Conservation (phyloP, 2,888 invertebrate genomes). For the Ceratothoa steindachneri region DNA sequence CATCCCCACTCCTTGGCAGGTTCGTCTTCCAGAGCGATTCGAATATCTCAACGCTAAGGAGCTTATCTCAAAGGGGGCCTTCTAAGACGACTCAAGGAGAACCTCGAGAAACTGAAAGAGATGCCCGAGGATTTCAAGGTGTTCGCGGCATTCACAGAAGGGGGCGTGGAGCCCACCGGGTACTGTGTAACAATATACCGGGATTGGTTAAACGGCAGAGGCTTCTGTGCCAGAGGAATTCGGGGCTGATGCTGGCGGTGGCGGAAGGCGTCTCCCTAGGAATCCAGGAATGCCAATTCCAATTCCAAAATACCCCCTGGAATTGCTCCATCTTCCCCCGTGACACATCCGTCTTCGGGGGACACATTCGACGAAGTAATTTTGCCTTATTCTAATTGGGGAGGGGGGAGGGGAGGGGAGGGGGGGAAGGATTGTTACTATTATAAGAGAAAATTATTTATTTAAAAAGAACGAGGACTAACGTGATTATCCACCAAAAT, state of each 20-base stretch:
- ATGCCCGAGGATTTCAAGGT: too few relatives aligned
- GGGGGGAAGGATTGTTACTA: not conserved
- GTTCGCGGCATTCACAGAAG: too few relatives aligned
- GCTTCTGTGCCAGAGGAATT: slow-evolving; percentile 25
- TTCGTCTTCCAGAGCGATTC: too few relatives aligned
- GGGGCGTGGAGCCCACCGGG: too few relatives aligned
- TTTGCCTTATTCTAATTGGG: not conserved
- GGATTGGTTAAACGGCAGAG: slow-evolving; percentile 34
- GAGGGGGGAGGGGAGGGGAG: not conserved
- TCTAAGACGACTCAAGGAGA: too few relatives aligned
- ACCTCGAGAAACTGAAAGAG: too few relatives aligned
- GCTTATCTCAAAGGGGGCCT: too few relatives aligned
- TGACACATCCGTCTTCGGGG: slow-evolving; percentile 35
- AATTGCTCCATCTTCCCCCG: slow-evolving; percentile 36
- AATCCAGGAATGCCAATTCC: slow-evolving; percentile 35
- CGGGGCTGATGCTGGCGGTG: slow-evolving; percentile 40
- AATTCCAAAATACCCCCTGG: slow-evolving; percentile 36
- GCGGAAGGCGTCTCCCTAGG: slow-evolving; percentile 34
- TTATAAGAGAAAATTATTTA: too few relatives aligned
- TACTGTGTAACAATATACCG: slow-evolving; percentile 36
- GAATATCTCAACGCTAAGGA: too few relatives aligned
- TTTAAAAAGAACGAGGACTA: too few relatives aligned
- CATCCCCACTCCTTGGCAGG: too few relatives aligned
- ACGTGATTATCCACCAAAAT: too few relatives aligned
- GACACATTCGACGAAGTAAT: slow-evolving; percentile 32